A percentile compares a stretch with the other conserved stretches of the same genome.
Evolutionary conservation across 2,113 vertebrate genomes (phyloP).

Genomic region (Myotis brandtii): DNA sequence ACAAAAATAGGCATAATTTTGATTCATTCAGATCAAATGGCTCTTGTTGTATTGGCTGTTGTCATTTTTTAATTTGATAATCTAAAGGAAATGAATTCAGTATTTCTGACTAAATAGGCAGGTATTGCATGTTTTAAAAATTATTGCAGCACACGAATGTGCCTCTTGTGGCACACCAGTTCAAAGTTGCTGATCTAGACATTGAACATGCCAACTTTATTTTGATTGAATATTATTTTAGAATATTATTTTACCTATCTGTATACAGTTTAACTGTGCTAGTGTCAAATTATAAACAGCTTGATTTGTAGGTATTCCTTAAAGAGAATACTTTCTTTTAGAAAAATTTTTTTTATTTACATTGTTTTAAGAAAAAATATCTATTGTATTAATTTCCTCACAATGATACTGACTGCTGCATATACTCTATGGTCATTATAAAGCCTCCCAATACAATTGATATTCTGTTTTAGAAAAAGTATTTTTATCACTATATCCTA

Average conservation of each 20-base stretch:
- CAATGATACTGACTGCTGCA: background rate
- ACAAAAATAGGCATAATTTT: background rate
- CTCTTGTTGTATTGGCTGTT: background rate
- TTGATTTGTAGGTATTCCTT: slow-evolving; percentile 52
- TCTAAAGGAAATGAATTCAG: background rate
- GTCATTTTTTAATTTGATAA: background rate
- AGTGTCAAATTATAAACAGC: slow-evolving; percentile 63
- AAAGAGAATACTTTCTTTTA: background rate
- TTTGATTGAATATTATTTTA: slow-evolving; percentile 51
- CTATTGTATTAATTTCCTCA: background rate
- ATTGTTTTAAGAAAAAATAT: background rate
- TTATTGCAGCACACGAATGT: background rate
- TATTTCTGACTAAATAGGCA: background rate
- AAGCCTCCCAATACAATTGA: background rate
- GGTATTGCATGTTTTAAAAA: background rate
- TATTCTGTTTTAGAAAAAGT: background rate
- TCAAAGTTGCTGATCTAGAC: background rate
- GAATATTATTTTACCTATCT: slow-evolving; percentile 66
- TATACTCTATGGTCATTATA: background rate
- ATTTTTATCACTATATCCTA: background rate
- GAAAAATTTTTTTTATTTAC: background rate
- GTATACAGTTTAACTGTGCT: slow-evolving; percentile 51
- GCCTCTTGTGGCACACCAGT: background rate
- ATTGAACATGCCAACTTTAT: background rate
- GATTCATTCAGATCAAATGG: background rate